phyloP scores from a whole-genome alignment of 2,888 invertebrate genomes.

The Aleiodes testaceus region DNA sequence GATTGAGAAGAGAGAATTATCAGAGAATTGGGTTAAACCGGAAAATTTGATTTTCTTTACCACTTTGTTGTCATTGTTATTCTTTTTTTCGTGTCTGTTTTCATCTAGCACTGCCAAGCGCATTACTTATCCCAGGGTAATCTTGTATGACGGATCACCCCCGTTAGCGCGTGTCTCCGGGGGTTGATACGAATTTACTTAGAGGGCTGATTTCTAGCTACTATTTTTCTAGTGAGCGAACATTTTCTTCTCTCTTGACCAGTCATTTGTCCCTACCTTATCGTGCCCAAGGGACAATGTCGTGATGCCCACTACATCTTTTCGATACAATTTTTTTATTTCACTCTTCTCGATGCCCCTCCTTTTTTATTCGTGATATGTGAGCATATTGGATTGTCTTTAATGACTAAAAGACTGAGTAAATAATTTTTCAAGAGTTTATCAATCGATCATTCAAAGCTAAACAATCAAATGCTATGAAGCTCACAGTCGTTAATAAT shows the following conservation, averaged over 20 bases:
- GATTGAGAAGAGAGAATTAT: constrained; percentile 65
- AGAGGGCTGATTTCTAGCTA: constrained; percentile 68
- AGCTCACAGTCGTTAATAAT: background rate
- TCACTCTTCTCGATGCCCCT: constrained; percentile 8
- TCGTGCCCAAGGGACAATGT: constrained; percentile 67
- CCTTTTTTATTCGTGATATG: background rate
- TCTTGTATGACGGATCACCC: constrained; percentile 69
- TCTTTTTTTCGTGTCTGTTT: constrained; percentile 41
- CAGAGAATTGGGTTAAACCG: constrained; percentile 64
- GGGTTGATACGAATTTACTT: constrained; percentile 73
- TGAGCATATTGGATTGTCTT: constrained; percentile 9
- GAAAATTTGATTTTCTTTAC: constrained; percentile 27
- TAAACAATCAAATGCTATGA: background rate
- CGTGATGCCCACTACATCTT: constrained; percentile 37
- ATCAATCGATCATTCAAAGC: constrained; percentile 9
- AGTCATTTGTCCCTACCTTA: constrained; percentile 72
- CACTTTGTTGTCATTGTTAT: constrained; percentile 38
- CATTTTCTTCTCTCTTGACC: constrained; percentile 50
- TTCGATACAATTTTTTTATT: constrained; percentile 48
- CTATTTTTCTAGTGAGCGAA: constrained; percentile 62
- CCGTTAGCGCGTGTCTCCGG: constrained; percentile 56
- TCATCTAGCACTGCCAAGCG: constrained; percentile 25
- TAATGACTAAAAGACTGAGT: constrained; percentile 1
- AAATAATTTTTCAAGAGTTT: constrained; percentile 8
- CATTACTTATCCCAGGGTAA: constrained; percentile 69